These are phyloP conservation scores for Caenorhabditis zanzibari DNA, from an alignment of 2,888 invertebrate species.

Conservation along the genomic window DNA sequence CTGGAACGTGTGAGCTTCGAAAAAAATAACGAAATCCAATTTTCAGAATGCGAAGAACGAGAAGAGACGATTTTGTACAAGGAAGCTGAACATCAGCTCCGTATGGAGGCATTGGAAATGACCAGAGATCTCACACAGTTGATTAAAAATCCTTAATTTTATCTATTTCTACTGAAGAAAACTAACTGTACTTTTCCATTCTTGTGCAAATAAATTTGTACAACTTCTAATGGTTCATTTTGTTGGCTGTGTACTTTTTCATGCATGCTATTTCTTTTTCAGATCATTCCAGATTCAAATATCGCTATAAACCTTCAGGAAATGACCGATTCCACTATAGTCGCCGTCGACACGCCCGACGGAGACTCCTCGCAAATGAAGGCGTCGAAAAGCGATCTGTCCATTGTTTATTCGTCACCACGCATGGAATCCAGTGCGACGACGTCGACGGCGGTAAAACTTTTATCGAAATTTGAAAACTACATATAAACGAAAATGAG, in stretches of 20 bases:
- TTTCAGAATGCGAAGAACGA: neutral
- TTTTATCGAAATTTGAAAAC: neutral
- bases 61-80: neutral
- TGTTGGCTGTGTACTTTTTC: neutral
- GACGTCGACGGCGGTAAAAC: conserved; percentile 53
- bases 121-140: neutral
- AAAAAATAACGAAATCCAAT: neutral
- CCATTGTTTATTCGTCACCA: conserved; percentile 57
- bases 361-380: conserved; percentile 35
- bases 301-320: neutral
- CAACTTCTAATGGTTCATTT: neutral
- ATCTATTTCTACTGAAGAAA: too few species aligned
- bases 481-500: neutral
- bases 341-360: conserved; percentile 10
- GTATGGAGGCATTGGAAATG: neutral
- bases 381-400: conserved; percentile 53
- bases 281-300: neutral
- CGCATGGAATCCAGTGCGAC: conserved; percentile 59
- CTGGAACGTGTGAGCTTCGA: too few species aligned
- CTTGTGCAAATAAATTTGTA: neutral
- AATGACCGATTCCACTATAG: conserved; percentile 15
- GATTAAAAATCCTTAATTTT: neutral
- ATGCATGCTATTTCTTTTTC: conserved; percentile 12
- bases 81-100: neutral
- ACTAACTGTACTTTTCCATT: neutral